These are phyloP conservation scores for Gisinianus flammeolus DNA, from an alignment of 2,888 invertebrate species.

Conservation along the genomic window DNA sequence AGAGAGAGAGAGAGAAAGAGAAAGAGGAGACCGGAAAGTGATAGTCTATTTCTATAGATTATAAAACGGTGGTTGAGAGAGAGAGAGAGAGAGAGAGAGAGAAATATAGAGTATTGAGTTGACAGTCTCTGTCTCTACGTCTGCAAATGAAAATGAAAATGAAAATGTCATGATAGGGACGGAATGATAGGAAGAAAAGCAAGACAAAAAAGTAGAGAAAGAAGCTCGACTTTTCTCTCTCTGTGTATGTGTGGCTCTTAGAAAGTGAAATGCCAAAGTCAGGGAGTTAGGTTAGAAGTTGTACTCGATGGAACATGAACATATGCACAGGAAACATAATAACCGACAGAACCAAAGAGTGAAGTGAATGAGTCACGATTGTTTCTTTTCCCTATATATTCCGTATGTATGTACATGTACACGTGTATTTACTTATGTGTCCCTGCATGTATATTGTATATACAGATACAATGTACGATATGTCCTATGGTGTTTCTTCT, in stretches of 20 bases:
- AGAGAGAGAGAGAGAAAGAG: not conserved
- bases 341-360: slow-evolving; percentile 7
- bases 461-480: too few relatives aligned
- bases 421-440: not conserved
- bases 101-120: slow-evolving; percentile 12
- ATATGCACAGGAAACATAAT: not conserved
- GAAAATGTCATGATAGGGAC: slow-evolving; percentile 39
- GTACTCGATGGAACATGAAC: not conserved
- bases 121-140: slow-evolving; percentile 11
- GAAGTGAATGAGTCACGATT: slow-evolving; percentile 35
- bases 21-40: not conserved
- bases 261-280: slow-evolving; percentile 39
- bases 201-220: slow-evolving; percentile 34
- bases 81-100: not conserved
- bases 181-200: slow-evolving; percentile 8
- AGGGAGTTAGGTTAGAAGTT: slow-evolving; percentile 17
- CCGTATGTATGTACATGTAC: slow-evolving; percentile 34
- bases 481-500: not conserved
- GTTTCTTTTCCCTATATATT: slow-evolving; percentile 37
- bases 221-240: slow-evolving; percentile 34
- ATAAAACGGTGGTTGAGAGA: not conserved
- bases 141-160: slow-evolving; percentile 28
- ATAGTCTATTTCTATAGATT: slow-evolving; percentile 11
- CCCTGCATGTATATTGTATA: not conserved
- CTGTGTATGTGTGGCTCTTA: too few relatives aligned